These are phyloP conservation scores for Ypsolopha sequella DNA, from an alignment of 2,888 invertebrate genomes.

Conservation along the genomic window DNA sequence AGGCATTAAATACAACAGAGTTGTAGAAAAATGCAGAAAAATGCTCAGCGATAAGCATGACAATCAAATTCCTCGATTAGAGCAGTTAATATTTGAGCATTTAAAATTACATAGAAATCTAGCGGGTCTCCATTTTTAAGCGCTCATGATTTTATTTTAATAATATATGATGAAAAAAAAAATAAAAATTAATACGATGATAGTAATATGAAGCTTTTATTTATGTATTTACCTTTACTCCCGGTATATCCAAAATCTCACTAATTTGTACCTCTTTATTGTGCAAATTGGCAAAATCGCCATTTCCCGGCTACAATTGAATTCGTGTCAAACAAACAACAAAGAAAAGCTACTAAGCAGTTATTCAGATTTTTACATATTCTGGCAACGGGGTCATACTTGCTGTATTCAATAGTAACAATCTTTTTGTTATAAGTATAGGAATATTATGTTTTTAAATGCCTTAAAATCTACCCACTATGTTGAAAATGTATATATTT, in stretches of 20 bases:
- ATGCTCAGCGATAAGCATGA: too few relatives aligned
- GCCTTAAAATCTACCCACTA: too few relatives aligned
- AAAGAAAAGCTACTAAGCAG: conserved; percentile 12
- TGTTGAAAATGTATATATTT: too few relatives aligned
- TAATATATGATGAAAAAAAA: conserved; percentile 7
- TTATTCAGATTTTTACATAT: conserved; percentile 13
- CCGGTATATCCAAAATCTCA: too few relatives aligned
- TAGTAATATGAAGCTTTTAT: neutral
- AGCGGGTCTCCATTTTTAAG: neutral
- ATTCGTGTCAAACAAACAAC: conserved; percentile 23
- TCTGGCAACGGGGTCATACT: conserved; percentile 13
- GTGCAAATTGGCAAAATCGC: conserved; percentile 23
- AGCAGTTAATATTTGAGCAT: too few relatives aligned
- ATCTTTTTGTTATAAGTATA: too few relatives aligned
- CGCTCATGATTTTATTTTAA: conserved; percentile 17
- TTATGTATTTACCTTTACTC: neutral
- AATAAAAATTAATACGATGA: neutral
- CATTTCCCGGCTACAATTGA: conserved; percentile 15
- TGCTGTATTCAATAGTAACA: neutral
- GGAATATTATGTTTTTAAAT: too few relatives aligned
- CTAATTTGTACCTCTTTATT: conserved; percentile 15
- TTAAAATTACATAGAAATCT: too few relatives aligned
- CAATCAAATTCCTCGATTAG: too few relatives aligned
- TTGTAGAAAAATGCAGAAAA: too few relatives aligned
- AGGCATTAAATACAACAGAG: too few relatives aligned